Evolutionary conservation across 2,888 invertebrate species (phyloP), one percentile per base, ranked within the genome.

Genomic region (Unio pictorum): DNA sequence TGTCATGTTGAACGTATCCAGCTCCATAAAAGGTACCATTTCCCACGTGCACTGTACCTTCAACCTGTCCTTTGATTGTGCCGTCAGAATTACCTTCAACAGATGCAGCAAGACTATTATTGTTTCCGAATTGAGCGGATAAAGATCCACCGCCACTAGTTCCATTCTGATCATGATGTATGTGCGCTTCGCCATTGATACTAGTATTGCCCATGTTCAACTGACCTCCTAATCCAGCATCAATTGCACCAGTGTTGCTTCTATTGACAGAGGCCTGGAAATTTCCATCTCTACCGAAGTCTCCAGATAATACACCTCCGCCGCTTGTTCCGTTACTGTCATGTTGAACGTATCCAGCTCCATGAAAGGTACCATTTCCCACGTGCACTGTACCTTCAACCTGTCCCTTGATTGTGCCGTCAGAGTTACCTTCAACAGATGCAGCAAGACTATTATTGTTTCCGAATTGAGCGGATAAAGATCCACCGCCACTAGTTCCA

Each of bases 141-240:
- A 45, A 3, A 45, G 45, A 45, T 23, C 61, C 61, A 30, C 61
- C 61, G 1, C 61, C 30, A 23, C 61, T 61, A 18, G 61, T 61
- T 18, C 61, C 61, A 61, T 61, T 61, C 18, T 61, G n/a, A 28
- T 61, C 61, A 61, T 61, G 61, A 26, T 61, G 61, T 61, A 61
- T 1, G 61, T 30, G 54, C 5, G 45, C 63, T 20, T 18, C 63
- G 15, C 63, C 63, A 0, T 26, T 1, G 20, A 63, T 30, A 20
- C 45, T 63, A n/a, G 63, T 34, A 23, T 63, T 63, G 1, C 20
- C 34, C 0, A 63, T 63, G 30, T 63, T 17, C 23, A 23, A 15
- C n/a, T 18, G 17, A 20, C 63, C 63, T 18, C 34, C 34, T 7
- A 63, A 5, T 8, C 63, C 63, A 45, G 63, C 63, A 4, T 63